A percentile compares a stretch with the other conserved stretches of the same genome.
Evolutionary conservation across 53 echinoderm and acorn worm genomes (phyloP).

Genomic region (Astropecten irregularis): DNA sequence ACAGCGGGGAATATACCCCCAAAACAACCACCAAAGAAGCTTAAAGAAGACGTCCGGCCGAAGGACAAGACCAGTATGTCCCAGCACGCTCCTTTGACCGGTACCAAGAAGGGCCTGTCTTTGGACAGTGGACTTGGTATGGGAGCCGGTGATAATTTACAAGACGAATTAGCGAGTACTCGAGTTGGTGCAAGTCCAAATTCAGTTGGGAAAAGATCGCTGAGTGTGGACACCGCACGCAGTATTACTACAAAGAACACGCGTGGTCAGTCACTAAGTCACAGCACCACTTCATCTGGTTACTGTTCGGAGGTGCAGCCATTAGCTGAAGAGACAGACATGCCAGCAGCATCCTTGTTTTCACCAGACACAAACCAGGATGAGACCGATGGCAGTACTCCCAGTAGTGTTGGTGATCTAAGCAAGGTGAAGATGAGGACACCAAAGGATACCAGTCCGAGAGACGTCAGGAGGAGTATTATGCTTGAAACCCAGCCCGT

Average conservation of each 20-base stretch:
- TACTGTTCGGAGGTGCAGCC: too few relatives aligned
- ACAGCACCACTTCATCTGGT: not conserved
- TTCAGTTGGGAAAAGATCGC: too few relatives aligned
- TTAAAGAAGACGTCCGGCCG: constrained; percentile 8
- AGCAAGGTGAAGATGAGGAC: constrained; percentile 32
- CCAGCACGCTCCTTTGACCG: not conserved
- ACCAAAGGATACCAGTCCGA: not conserved
- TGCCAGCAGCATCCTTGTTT: constrained; percentile 3
- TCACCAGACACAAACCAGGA: not conserved
- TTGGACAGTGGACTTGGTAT: constrained; percentile 27
- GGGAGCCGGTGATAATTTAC: not conserved
- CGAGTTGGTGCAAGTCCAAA: not conserved
- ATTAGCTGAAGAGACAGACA: not conserved
- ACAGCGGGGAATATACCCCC: constrained; percentile 9
- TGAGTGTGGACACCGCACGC: not conserved
- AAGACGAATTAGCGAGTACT: too few relatives aligned
- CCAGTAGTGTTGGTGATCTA: not conserved
- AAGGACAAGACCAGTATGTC: constrained; percentile 38
- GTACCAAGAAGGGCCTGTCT: constrained; percentile 29
- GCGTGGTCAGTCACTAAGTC: not conserved
- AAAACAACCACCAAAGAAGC: constrained; percentile 5
- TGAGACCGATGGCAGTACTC: not conserved
- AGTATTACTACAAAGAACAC: not conserved
- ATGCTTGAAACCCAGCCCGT: constrained; percentile 35
- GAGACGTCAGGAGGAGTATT: constrained; percentile 44